These are phyloP conservation scores for Tapirus indicus DNA, from an alignment of 2,797 vertebrate species.

Conservation along the genomic window DNA sequence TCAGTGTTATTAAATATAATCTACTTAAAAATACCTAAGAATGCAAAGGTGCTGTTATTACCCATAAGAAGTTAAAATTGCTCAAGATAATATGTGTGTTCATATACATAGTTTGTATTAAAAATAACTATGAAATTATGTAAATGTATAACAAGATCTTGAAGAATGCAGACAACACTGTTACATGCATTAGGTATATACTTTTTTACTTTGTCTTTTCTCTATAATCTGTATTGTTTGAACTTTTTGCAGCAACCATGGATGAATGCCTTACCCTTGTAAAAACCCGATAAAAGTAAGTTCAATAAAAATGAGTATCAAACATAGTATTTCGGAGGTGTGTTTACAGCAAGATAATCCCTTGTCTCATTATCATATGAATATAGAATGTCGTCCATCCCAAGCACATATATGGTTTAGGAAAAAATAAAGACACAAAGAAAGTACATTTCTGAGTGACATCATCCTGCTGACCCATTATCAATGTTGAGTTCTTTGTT, in stretches of 20 bases:
- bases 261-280: neutral
- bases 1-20: neutral
- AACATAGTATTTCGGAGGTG: neutral
- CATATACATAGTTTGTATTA: neutral
- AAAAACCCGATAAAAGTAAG: neutral
- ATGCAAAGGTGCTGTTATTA: neutral
- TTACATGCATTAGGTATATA: neutral
- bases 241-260: neutral
- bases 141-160: neutral
- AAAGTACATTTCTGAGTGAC: neutral
- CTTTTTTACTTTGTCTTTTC: neutral
- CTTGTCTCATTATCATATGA: neutral
- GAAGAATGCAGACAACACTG: neutral
- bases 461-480: neutral
- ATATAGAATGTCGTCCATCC: neutral
- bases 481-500: neutral
- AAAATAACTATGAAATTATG: neutral
- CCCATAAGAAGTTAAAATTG: neutral
- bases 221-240: neutral
- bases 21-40: neutral
- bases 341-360: neutral
- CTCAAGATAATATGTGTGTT: neutral
- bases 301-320: neutral
- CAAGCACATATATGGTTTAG: neutral
- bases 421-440: neutral